Base-by-base conservation (phyloP, 2,888 invertebrate genomes). In the Agapostemon virescens region DNA sequence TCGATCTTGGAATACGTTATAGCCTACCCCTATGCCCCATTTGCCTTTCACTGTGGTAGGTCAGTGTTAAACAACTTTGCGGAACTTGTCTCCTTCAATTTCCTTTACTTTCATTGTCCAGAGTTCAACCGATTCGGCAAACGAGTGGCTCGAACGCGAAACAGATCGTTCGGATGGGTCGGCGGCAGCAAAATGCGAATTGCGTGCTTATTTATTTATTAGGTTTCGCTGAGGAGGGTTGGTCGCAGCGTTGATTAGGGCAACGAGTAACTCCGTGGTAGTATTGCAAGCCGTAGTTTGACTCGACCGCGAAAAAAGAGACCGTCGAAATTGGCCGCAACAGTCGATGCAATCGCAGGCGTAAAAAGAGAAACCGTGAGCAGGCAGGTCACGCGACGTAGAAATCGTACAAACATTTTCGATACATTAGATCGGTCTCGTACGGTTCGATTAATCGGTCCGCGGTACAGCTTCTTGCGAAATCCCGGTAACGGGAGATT, bases 401-500 rank as follows among this genome's bases (percentile, higher is more conserved):
- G 38, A 55, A 38, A 63, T 33, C 15, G 52, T 11, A 13, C 26
- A 36, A 15, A 66, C 33, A 40, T 45, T 66, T 58, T 79, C 23
- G 38, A 26, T 40, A 23, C 52, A 42, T 76, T 66, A 66, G 36
- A 68, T 33, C 30, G 67, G 13, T 11, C 40, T 11, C 67, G 45
- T 7, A n/a, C 45, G 52, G 40, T 55, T 17, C 26, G 68, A 79
- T 66, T 49, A 58, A 61, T 69, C 69, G 42, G 64, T n/a, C 13
- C 36, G 36, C 61, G 70, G 71, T 55, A 64, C 45, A 61, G 36
- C n/a, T 70, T 36, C 42, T 74, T 75, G 64, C 70, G 66, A 75
- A 69, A 82, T 61, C 33, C 11, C 30, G 5, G 36, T 3, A 11
- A 2, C 38, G 42, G n/a, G 45, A 70, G 74, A 69, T 40, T 74